phyloP scores from a whole-genome alignment of 1,140 invertebrate genomes.

The Aphidius ervi region DNA sequence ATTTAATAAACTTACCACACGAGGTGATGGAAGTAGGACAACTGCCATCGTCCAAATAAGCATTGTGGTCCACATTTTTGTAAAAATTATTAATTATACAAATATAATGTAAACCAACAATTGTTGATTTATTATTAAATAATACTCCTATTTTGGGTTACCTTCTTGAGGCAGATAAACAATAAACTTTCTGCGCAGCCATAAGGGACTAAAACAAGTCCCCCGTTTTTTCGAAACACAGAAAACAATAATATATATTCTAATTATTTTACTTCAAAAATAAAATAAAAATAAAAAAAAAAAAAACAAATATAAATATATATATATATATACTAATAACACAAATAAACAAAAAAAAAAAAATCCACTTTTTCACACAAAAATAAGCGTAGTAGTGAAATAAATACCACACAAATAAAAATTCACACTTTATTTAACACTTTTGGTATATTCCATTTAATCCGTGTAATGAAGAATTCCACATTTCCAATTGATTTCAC shows the following conservation, averaged over 20 bases:
- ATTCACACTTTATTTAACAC: constrained; percentile 9
- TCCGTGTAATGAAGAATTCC: constrained; percentile 9
- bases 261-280: not conserved
- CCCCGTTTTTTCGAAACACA: not conserved
- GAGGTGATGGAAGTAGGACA: constrained; percentile 41
- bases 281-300: too few relatives aligned
- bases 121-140: constrained; percentile 22
- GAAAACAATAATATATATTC: not conserved
- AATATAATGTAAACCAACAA: not conserved
- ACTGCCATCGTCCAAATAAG: constrained; percentile 45
- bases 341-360: not conserved
- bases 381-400: constrained; percentile 1
- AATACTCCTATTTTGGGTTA: constrained; percentile 35
- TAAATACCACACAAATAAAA: not conserved
- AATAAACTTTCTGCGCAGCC: constrained; percentile 41
- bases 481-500: constrained; percentile 3
- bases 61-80: constrained; percentile 49
- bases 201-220: constrained; percentile 12
- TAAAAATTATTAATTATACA: constrained; percentile 17
- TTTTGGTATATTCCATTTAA: constrained; percentile 10
- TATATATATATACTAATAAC: not conserved
- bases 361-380: not conserved
- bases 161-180: constrained; percentile 38
- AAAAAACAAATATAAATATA: too few relatives aligned
- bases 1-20: constrained; percentile 37